Evolutionary conservation across 2,113 vertebrate species (phyloP), one percentile per base, ranked within the genome.

Genomic region (Periophthalmus modestus): DNA sequence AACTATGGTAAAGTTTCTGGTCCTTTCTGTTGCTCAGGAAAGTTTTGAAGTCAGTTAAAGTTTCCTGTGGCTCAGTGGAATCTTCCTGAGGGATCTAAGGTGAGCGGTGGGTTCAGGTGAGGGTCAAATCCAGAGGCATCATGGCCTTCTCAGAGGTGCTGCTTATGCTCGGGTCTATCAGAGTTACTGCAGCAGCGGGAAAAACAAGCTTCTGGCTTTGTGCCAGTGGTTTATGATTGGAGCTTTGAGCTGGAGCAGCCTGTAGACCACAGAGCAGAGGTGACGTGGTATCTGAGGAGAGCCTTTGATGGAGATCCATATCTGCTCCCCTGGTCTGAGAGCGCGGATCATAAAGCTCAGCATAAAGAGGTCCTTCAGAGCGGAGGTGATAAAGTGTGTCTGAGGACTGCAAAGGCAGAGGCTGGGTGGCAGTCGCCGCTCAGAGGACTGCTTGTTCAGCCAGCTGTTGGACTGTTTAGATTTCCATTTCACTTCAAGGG

Each of bases 311-410:
- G 78, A 85, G 89, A 90, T 89, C 73, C 55, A 72, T 88, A 92
- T 93, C 91, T 85, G 72, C 59, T 81, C 72, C 77, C 72, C 58
- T 81, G 82, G 81, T 86, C 82, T 82, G 82, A 81, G 86, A 81
- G 84, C 36, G 69, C 63, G 21, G 83, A 87, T 89, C 87, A 86
- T 93, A 93, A 93, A 93, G 83, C 73, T 68, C 36, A 3, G 81
- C 80, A 93, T 93, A 86, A 94, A 93, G 79, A 85, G 74, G 75
- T 69, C 91, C 81, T 94, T 93, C 87, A 93, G 75, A 39, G 23
- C 78, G 33, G 77, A 82, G 73, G 79, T 83, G 88, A 91, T 84
- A 79, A 82, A 82, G 78, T 80, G 71, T 46, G 72, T 74, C 80
- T 75, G 81, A 84, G 68, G 62, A 71, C 77, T 73, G 58, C 58